Evolutionary conservation across 2,797 vertebrate genomes (phyloP), one percentile per base, ranked within the genome.

Genomic region (Garrulus glandarius): DNA sequence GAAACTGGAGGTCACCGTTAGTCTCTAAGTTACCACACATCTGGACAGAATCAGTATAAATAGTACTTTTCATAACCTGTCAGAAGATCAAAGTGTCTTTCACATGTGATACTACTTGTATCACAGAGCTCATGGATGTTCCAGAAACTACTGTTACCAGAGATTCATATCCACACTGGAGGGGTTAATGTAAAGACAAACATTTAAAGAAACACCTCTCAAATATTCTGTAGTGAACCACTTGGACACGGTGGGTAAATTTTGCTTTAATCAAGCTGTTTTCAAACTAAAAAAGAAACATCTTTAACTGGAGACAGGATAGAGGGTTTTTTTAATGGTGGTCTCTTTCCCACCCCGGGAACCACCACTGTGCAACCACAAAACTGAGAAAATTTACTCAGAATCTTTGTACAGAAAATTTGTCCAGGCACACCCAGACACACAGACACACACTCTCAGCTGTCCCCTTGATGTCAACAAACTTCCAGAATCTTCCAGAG

Each of bases 231-330:
- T 46, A 39, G 39, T 13, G 4, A 80, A 26, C 20, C 8, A 22
- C n/a, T 46, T 39, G n/a, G 20, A 46, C 0, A 0, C 12, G 22
- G 37, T 44, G 30, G 9, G 4, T 39, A 21, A 50, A 52, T 39
- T 72, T 46, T 52, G 17, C 24, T 20, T 46, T 34, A 39, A 46
- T 57, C 37, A 52, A 65, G 32, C 5, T 71, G 27, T 15, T 72
- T 52, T 46, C 20, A 30, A 34, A 21, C 16, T 39, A 72, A 79
- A 80, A 29, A 8, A 46, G n/a, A 75, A 7, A 2, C 2, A 3
- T 12, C 10, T 65, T 32, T 27, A 26, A 20, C 23, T 29, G 11
- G 5, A 34, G 67, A 24, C 9, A 18, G 27, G 46, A 9, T 3
- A 43, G 56, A 36, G 10, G 4, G 15, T 0, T 10, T 6, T 8